Percentiles rank a stretch among this genome's conserved stretches.
phyloP scores from a whole-genome alignment of 2,113 vertebrate species.

The Odocoileus virginianus region DNA sequence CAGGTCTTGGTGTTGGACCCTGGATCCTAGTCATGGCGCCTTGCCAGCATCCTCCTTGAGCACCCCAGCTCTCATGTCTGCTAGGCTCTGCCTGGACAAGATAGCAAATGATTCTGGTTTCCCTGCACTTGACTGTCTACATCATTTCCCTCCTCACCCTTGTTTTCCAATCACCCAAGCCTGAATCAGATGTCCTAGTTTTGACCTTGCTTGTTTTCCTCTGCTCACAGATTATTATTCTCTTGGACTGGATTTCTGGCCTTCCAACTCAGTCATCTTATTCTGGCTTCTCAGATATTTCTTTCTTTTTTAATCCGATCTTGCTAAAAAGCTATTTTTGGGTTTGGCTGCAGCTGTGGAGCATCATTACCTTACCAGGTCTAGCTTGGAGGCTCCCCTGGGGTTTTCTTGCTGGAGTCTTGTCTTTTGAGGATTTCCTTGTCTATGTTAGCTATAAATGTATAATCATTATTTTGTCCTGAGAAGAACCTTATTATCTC shows the following conservation, averaged over 20 bases:
- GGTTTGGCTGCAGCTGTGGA: neutral
- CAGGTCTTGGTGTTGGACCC: neutral
- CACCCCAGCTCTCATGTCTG: neutral
- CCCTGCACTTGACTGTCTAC: neutral
- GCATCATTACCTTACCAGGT: neutral
- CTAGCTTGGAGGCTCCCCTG: neutral
- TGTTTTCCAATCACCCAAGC: too few species aligned
- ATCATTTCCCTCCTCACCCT: neutral
- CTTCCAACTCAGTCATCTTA: neutral
- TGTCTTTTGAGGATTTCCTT: constrained; percentile 1
- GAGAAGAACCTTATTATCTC: neutral
- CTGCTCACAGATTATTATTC: neutral
- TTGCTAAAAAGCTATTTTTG: constrained; percentile 27
- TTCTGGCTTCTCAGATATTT: neutral
- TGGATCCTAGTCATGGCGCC: neutral
- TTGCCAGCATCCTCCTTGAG: neutral
- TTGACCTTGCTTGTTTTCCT: neutral
- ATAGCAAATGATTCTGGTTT: neutral
- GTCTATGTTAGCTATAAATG: neutral
- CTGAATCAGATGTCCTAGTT: neutral
- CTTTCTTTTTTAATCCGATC: neutral
- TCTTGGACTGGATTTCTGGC: neutral
- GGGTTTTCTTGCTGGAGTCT: neutral
- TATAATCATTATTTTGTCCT: neutral
- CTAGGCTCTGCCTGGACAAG: neutral